Conservation (phyloP, 1,140 invertebrate species). For the Gyrodactylus salaris region DNA sequence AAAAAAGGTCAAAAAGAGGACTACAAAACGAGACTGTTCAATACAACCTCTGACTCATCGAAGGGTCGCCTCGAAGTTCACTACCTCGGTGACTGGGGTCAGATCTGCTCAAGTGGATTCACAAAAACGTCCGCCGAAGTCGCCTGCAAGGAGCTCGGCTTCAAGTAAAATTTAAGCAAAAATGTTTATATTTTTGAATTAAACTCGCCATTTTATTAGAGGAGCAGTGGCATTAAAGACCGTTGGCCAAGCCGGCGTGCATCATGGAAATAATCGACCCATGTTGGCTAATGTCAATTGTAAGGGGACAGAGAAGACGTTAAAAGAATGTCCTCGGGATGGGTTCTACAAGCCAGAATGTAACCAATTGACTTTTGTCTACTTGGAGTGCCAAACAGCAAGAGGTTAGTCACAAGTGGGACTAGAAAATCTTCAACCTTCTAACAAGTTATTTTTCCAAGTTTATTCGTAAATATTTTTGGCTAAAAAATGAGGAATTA, state of each 20-base stretch:
- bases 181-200: conserved; percentile 6
- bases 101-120: conserved; percentile 13
- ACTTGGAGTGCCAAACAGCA: neutral
- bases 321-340: neutral
- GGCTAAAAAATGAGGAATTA: too few relatives aligned
- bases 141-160: conserved; percentile 14
- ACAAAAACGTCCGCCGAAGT: conserved; percentile 12
- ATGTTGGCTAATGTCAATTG: conserved; percentile 1
- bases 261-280: neutral
- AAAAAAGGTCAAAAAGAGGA: neutral
- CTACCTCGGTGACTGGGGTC: conserved; percentile 13
- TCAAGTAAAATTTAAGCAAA: conserved; percentile 12
- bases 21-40: neutral
- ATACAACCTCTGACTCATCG: neutral
- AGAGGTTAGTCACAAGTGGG: too few relatives aligned
- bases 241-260: neutral
- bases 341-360: neutral
- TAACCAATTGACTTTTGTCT: neutral
- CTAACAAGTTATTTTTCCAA: too few relatives aligned
- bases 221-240: neutral
- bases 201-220: neutral
- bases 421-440: too few relatives aligned
- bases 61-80: conserved; percentile 13
- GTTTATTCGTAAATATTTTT: too few relatives aligned
- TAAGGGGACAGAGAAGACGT: neutral